A percentile compares a stretch with the other conserved stretches of the same genome.
Conservation (phyloP, 2,797 vertebrate species). For the Neosilurus hyrtlii region DNA sequence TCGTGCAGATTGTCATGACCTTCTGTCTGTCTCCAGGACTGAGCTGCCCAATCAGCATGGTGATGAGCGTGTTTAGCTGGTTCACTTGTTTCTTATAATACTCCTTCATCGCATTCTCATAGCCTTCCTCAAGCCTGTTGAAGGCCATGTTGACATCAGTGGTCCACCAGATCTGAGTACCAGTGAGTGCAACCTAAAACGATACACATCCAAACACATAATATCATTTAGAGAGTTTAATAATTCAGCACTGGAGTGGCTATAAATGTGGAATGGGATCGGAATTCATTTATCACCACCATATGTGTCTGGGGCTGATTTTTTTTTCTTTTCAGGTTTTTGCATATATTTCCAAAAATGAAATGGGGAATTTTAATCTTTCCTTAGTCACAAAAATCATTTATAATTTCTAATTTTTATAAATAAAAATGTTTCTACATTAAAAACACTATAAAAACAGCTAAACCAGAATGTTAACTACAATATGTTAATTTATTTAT, state of each 20-base stretch:
- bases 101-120: slow-evolving; percentile 88
- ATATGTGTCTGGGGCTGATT: too few species aligned
- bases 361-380: too few species aligned
- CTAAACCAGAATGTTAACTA: too few species aligned
- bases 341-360: slow-evolving; percentile 1
- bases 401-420: too few species aligned
- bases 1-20: slow-evolving; percentile 96
- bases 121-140: slow-evolving; percentile 86
- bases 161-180: slow-evolving; percentile 97
- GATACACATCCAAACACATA: neutral
- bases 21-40: slow-evolving; percentile 89
- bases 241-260: neutral
- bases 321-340: slow-evolving; percentile 2
- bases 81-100: slow-evolving; percentile 91
- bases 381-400: too few species aligned
- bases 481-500: too few species aligned
- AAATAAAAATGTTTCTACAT: too few species aligned
- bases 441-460: too few species aligned
- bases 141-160: slow-evolving; percentile 88
- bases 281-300: neutral
- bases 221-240: neutral
- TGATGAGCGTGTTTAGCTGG: slow-evolving; percentile 87
- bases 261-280: neutral
- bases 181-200: slow-evolving; percentile 84
- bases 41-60: slow-evolving; percentile 88